Conservation (phyloP, 1,140 invertebrate genomes). For the Tetramorium parvispinum region DNA sequence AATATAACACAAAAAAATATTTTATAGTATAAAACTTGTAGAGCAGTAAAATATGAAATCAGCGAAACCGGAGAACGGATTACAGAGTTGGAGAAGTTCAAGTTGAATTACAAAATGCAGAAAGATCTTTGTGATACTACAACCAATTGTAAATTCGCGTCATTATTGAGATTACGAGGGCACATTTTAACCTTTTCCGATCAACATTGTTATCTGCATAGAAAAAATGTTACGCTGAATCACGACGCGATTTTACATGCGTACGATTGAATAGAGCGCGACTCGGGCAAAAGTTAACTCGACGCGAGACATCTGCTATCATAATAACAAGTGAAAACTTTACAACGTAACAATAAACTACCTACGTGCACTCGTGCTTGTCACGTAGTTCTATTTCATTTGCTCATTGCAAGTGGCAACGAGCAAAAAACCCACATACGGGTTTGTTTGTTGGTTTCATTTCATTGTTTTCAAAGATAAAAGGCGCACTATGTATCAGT, state of each 20-base stretch:
- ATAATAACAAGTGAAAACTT: conserved; percentile 39
- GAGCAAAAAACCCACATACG: conserved; percentile 11
- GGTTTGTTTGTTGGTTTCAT: conserved; percentile 8
- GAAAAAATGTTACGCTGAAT: neutral
- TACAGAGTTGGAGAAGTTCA: neutral
- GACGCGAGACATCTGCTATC: conserved; percentile 10
- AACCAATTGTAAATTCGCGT: neutral
- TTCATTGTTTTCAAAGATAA: conserved; percentile 46
- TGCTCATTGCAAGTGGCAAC: neutral
- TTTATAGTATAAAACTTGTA: neutral
- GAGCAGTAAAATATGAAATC: neutral
- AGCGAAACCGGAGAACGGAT: neutral
- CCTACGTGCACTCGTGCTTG: neutral
- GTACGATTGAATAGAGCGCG: neutral
- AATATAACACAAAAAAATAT: neutral
- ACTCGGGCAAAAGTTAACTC: conserved; percentile 2
- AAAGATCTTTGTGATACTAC: neutral
- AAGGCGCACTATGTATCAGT: neutral
- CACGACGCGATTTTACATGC: neutral
- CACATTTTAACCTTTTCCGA: neutral
- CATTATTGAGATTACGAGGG: neutral
- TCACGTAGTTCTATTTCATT: neutral
- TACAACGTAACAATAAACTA: conserved; percentile 42
- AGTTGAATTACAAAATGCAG: neutral
- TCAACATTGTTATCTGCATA: neutral